Evolutionary conservation across 1,140 invertebrate species (phyloP).

Genomic region (Megalonaias nervosa): DNA sequence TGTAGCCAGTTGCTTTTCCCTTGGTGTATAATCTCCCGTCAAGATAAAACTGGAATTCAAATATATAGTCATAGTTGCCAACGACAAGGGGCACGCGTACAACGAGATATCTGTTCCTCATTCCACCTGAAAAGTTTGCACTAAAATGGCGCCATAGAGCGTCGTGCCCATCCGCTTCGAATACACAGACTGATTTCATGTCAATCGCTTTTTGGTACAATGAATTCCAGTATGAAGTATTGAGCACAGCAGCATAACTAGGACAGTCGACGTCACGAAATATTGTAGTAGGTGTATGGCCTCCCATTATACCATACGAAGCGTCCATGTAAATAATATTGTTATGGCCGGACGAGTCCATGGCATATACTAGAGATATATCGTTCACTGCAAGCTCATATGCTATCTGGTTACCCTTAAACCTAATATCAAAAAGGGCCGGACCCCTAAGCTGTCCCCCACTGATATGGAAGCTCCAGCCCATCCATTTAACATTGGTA

Average conservation of each 20-base stretch:
- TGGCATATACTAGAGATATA: conserved; percentile 34
- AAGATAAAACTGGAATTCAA: conserved; percentile 43
- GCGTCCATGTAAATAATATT: conserved; percentile 34
- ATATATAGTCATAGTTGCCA: conserved; percentile 49
- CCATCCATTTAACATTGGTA: conserved; percentile 29
- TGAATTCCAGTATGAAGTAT: conserved; percentile 24
- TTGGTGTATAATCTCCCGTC: conserved; percentile 38
- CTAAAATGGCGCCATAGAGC: conserved; percentile 20
- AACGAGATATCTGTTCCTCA: conserved; percentile 30
- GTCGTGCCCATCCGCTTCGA: conserved; percentile 23
- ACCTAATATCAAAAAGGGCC: conserved; percentile 29
- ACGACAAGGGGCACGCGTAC: conserved; percentile 17
- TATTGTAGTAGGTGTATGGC: conserved; percentile 8
- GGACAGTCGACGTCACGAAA: conserved; percentile 31
- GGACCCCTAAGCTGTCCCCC: conserved; percentile 26
- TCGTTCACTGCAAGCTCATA: conserved; percentile 53
- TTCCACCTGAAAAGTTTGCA: conserved; percentile 11
- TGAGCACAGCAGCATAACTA: conserved; percentile 19
- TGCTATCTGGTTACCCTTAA: conserved; percentile 39
- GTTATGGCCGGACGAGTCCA: conserved; percentile 26
- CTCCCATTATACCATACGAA: conserved; percentile 30
- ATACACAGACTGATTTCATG: conserved; percentile 25
- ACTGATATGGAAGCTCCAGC: conserved; percentile 31
- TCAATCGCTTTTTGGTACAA: conserved; percentile 10
- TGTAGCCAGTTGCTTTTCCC: conserved; percentile 48